These are phyloP conservation scores for Beroe forskalii DNA, from an alignment of 37 sponge, comb jelly and placozoan species.

Conservation along the genomic window DNA sequence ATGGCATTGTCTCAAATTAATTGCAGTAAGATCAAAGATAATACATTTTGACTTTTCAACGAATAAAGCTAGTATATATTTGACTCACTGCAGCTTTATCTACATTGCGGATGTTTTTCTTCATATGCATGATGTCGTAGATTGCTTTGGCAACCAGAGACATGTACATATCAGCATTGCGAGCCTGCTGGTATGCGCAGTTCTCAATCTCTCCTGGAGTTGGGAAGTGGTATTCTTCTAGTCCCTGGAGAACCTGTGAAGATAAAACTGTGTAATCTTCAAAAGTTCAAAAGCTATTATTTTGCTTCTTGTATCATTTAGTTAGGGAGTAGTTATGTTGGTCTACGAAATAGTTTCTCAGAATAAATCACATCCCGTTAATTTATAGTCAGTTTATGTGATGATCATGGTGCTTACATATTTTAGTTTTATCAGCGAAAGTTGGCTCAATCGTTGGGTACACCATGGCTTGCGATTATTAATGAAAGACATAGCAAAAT, in stretches of 20 bases:
- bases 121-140: constrained; percentile 5
- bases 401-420: too few relatives aligned
- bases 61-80: too few relatives aligned
- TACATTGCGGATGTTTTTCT: constrained; percentile 33
- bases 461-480: constrained; percentile 24
- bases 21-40: too few relatives aligned
- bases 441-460: constrained; percentile 11
- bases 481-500: constrained; percentile 39
- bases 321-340: too few relatives aligned
- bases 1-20: too few relatives aligned
- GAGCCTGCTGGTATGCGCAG: constrained; percentile 11
- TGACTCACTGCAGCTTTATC: neutral
- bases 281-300: too few relatives aligned
- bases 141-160: constrained; percentile 6
- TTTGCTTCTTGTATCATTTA: too few relatives aligned
- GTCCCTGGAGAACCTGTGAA: neutral
- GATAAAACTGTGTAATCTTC: too few relatives aligned
- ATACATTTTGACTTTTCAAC: too few relatives aligned
- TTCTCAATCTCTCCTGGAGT: constrained; percentile 25
- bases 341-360: too few relatives aligned
- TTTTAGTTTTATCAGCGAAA: neutral
- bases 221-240: constrained; percentile 2
- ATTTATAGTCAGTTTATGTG: too few relatives aligned
- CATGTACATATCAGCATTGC: constrained; percentile 1
- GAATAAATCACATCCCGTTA: too few relatives aligned